These are phyloP conservation scores for Abramis brama DNA, from an alignment of 2,113 vertebrate genomes.

Conservation along the genomic window DNA sequence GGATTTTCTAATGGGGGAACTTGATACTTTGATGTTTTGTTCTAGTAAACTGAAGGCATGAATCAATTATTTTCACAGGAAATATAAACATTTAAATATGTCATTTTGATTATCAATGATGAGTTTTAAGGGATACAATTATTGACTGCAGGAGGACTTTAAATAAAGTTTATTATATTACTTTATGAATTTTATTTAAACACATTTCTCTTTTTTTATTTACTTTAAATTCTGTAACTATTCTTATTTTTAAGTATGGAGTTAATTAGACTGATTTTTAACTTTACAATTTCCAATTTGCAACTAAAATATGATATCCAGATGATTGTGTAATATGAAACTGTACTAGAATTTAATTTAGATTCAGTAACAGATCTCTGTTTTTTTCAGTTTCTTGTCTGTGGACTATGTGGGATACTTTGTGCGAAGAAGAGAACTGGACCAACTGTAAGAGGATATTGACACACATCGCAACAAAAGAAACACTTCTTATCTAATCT, in stretches of 20 bases:
- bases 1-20: no score
- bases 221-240: not conserved
- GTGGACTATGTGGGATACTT: constrained; percentile 84
- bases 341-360: not conserved
- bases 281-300: not conserved
- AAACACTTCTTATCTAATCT: constrained; percentile 17
- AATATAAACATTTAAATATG: no score
- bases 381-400: constrained; percentile 84
- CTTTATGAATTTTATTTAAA: not conserved
- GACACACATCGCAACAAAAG: not conserved
- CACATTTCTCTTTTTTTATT: not conserved
- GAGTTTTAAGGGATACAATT: not conserved
- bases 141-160: not conserved
- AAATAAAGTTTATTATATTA: not conserved
- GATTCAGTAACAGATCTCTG: constrained; percentile 35
- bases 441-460: constrained; percentile 79
- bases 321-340: not conserved
- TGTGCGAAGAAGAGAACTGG: constrained; percentile 88
- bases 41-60: no score
- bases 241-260: not conserved
- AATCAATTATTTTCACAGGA: no score
- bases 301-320: not conserved
- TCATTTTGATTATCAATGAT: no score
- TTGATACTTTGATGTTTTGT: no score
- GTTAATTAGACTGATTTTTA: not conserved